Conservation (phyloP, 2,888 invertebrate genomes). For the Drosophila borealis region DNA sequence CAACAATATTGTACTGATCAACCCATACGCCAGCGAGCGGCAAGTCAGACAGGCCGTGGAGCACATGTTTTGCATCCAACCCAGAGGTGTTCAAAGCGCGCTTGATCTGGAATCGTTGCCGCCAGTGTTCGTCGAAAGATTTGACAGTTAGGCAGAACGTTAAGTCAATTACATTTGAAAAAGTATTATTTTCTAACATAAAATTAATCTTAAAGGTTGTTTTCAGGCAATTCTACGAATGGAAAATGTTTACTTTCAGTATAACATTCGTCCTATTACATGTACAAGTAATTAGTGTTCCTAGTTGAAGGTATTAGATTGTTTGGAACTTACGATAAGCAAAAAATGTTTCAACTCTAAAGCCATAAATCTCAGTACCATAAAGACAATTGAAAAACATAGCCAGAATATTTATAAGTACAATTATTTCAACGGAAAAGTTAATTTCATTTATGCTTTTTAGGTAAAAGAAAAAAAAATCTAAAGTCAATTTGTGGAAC, state of each 20-base stretch:
- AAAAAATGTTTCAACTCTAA: constrained; percentile 16
- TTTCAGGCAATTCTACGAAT: not conserved
- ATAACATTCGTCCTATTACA: not conserved
- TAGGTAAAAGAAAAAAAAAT: not conserved
- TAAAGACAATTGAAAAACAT: not conserved
- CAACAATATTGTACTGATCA: constrained; percentile 71
- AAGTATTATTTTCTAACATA: not conserved
- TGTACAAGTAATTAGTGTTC: constrained; percentile 16
- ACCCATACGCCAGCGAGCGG: constrained; percentile 81
- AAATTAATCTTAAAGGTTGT: not conserved
- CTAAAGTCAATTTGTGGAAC: not conserved
- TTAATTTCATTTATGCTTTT: not conserved
- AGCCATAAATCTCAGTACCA: constrained; percentile 15
- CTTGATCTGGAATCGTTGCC: constrained; percentile 72
- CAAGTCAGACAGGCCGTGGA: constrained; percentile 76
- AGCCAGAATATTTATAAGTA: not conserved
- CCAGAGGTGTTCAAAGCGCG: constrained; percentile 66
- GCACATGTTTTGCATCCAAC: constrained; percentile 76
- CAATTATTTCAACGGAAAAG: not conserved
- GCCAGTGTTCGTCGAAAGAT: constrained; percentile 36
- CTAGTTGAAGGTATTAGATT: constrained; percentile 19
- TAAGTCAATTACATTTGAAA: not conserved
- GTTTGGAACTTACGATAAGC: constrained; percentile 14
- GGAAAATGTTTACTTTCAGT: not conserved
- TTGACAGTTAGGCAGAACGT: constrained; percentile 21